Evolutionary conservation across 1,140 invertebrate genomes (phyloP), one percentile per base, ranked within the genome.

Genomic region (Bicyclus anynana): DNA sequence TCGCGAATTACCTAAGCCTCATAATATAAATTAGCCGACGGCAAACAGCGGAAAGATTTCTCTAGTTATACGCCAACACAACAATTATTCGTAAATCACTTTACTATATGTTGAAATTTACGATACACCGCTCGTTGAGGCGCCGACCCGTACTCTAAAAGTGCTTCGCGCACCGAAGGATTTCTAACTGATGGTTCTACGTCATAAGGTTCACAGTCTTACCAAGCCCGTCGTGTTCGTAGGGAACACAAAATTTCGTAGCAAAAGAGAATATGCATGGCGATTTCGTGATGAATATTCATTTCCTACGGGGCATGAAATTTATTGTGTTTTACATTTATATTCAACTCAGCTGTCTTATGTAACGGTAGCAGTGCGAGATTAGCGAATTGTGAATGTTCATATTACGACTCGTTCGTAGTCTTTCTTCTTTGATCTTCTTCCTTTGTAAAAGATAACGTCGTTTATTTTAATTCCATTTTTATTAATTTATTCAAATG

Each of bases 81-180:
- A 88, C 85, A 88, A 88, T 88, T 88, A 88, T 88, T 87, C 85
- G 85, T 88, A 88, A 88, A 88, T 88, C 85, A 88, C 85, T 88
- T 88, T 88, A 88, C 82, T 88, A 87, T 88, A 88, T 88, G 85
- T 88, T 88, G 84, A 87, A 88, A 88, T 84, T 88, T 88, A 88
- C 85, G 82, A 87, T 77, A 84, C 66, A 70, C 66, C 57, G 72
- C 58, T 61, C 51, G 65, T 48, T 38, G 72, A 68, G 64, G 79
- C 68, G 80, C 72, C 70, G 77, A 74, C 65, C 53, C 53, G 61
- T 51, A 55, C 83, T 77, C 57, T 84, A 47, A 75, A 40, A 38
- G 61, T 40, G 49, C 10, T 5, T 29, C n/a, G 33, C 3, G 33
- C 16, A 51, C 26, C 72, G 72, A 33, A 66, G 77, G 59, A 87